phyloP scores from a whole-genome alignment of 2,888 invertebrate species.

The Lasius platythorax region DNA sequence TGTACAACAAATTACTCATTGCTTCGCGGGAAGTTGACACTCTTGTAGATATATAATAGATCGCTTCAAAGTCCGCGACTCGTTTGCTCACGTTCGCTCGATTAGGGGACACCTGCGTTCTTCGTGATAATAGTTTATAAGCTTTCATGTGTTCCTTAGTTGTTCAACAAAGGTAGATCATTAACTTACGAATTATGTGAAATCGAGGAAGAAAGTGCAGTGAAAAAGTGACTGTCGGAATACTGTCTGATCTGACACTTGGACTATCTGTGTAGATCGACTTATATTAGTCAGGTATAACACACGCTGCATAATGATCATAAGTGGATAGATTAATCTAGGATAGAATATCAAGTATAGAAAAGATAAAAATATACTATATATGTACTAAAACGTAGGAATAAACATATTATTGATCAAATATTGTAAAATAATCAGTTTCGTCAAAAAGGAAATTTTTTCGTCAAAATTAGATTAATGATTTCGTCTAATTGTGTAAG shows the following conservation, averaged over 20 bases:
- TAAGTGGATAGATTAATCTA: not conserved
- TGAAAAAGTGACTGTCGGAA: not conserved
- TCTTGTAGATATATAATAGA: not conserved
- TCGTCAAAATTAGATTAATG: not conserved
- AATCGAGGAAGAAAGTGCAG: not conserved
- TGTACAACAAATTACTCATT: constrained; percentile 11
- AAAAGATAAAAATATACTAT: not conserved
- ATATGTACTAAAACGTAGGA: not conserved
- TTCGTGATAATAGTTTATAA: constrained; percentile 12
- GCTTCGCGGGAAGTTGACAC: not conserved
- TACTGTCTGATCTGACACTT: not conserved
- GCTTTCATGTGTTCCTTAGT: not conserved
- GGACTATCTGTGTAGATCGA: not conserved
- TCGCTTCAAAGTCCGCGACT: constrained; percentile 4
- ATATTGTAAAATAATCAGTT: not conserved
- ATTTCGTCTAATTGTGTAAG: not conserved
- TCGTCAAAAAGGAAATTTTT: not conserved
- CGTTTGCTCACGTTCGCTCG: constrained; percentile 11
- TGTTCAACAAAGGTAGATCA: not conserved
- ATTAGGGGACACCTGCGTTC: constrained; percentile 4
- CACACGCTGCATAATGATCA: not conserved
- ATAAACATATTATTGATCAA: not conserved
- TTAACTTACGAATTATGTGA: not conserved
- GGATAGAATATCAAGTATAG: not conserved
- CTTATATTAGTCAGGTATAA: not conserved